Evolutionary conservation across 2,113 vertebrate genomes (phyloP), one percentile per base, ranked within the genome.

Genomic region (Oenanthe melanoleuca): DNA sequence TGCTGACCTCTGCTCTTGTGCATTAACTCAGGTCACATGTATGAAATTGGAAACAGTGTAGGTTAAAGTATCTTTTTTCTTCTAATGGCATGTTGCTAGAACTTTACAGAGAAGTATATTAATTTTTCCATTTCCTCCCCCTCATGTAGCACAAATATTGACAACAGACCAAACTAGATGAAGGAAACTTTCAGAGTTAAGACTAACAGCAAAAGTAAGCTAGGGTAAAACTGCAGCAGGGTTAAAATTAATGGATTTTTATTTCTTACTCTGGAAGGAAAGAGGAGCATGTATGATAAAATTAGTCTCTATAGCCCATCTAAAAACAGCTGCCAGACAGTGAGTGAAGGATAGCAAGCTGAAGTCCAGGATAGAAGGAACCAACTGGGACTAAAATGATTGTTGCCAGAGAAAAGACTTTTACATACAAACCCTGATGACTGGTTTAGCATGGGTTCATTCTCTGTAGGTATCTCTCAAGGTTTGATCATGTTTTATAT

Each of bases 171-270:
- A 74, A 87, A 84, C 10, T 47, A 45, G 20, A 55, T 66, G 15
- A 80, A 45, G 37, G 7, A 44, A 29, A 53, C 37, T 22, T 34
- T 64, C 57, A 21, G 18, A 29, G 14, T 71, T 85, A 40, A 80
- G 28, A 13, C 23, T 70, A 70, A 37, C 20, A 47, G 59, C 28
- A 77, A 37, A 91, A 89, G 33, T 56, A 50, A 57, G 29, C 23
- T 57, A 24, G 38, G 49, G 8, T 56, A 83, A 83, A 92, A 86
- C 38, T 80, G 24, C 57, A 52, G 24, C 28, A 70, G 44, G 11
- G 38, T 88, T 91, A 92, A 81, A 84, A 73, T 66, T 66, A 84
- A 81, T 78, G 73, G 42, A 55, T 92, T 29, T 89, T 91, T 89
- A 70, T 91, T 29, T 57, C 59, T 73, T 70, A 47, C 56, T 55